These are phyloP conservation scores for Gastrophysa polygoni DNA, from an alignment of 2,888 invertebrate genomes.

Conservation along the genomic window DNA sequence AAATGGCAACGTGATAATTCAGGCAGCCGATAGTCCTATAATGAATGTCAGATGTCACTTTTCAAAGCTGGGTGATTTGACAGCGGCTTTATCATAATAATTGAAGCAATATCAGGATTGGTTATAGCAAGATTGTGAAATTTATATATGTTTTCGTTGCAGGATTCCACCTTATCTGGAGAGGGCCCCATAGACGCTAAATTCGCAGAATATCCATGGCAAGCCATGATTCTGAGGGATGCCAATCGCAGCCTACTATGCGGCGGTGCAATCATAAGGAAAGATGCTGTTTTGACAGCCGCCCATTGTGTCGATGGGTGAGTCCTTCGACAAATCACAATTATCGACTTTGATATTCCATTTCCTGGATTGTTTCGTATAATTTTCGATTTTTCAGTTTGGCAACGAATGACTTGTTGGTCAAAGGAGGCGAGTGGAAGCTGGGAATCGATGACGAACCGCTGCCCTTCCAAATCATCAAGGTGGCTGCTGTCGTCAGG, in stretches of 20 bases:
- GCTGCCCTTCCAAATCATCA: constrained; percentile 76
- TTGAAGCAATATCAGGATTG: too few relatives aligned
- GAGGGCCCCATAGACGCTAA: constrained; percentile 64
- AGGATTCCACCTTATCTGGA: constrained; percentile 63
- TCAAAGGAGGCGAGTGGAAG: constrained; percentile 86
- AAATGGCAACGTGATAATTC: too few relatives aligned
- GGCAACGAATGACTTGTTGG: constrained; percentile 69
- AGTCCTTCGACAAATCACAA: constrained; percentile 13
- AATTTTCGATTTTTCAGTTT: constrained; percentile 63
- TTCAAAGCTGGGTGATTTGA: too few relatives aligned
- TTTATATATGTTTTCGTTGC: constrained; percentile 8
- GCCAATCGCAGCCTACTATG: constrained; percentile 76
- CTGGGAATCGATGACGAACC: constrained; percentile 82
- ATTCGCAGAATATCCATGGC: constrained; percentile 87
- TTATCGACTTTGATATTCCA: too few relatives aligned
- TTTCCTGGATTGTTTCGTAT: too few relatives aligned
- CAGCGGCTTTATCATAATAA: too few relatives aligned
- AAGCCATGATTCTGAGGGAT: constrained; percentile 79
- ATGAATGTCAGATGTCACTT: too few relatives aligned
- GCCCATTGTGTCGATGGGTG: constrained; percentile 84
- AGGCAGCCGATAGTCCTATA: too few relatives aligned
- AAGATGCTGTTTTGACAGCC: constrained; percentile 75
- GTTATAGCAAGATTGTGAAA: too few relatives aligned
- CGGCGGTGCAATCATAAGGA: constrained; percentile 78
- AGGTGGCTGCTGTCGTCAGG: constrained; percentile 70